Conservation (phyloP, 1,140 invertebrate species). For the Drosophila ogumai region DNA sequence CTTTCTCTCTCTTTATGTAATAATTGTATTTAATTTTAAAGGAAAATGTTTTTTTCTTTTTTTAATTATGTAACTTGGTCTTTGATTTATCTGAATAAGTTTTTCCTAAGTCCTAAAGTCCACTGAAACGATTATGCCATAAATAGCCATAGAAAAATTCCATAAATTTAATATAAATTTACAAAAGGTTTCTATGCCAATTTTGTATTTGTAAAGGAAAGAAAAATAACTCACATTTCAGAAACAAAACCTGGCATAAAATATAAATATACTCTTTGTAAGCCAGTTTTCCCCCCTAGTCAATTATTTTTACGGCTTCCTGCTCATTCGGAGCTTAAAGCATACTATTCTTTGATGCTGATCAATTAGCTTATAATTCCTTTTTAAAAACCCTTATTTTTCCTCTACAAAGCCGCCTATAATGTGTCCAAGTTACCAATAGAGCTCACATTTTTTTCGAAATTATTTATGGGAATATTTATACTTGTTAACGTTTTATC, state of each 20-base stretch:
- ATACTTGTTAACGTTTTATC: slow-evolving; percentile 11
- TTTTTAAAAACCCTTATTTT: slow-evolving; percentile 10
- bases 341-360: neutral
- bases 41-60: neutral
- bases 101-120: neutral
- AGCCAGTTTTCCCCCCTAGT: too few species aligned
- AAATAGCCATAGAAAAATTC: too few species aligned
- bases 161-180: neutral
- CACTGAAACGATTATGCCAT: neutral
- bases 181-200: neutral
- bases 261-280: neutral
- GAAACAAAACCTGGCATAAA: neutral
- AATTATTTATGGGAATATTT: slow-evolving; percentile 11
- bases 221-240: too few species aligned
- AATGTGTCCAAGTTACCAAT: slow-evolving; percentile 8
- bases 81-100: neutral
- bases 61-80: neutral
- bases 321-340: neutral
- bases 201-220: too few species aligned
- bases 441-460: slow-evolving; percentile 13
- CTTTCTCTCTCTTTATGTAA: too few species aligned
- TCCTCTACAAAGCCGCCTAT: slow-evolving; percentile 2
- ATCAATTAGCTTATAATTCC: slow-evolving; percentile 18
- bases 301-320: neutral
- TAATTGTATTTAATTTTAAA: neutral